phyloP scores from a whole-genome alignment of 2,888 invertebrate genomes.

The Heteromurus nitidus region DNA sequence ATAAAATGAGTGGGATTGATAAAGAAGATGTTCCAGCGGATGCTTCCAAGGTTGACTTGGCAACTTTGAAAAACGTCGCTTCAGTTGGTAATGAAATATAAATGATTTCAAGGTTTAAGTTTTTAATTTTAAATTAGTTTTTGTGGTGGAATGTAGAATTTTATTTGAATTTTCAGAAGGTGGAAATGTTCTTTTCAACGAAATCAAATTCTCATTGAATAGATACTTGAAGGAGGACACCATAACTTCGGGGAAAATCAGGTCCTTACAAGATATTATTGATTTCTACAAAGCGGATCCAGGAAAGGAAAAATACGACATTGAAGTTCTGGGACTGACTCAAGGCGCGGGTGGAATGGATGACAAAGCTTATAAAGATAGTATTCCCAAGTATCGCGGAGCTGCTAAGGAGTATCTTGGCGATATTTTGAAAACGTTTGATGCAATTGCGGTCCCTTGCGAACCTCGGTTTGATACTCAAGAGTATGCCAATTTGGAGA shows the following conservation, averaged over 20 bases:
- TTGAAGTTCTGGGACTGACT: conserved; percentile 34
- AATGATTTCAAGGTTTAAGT: neutral
- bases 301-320: conserved; percentile 54
- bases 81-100: neutral
- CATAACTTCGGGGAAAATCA: conserved; percentile 16
- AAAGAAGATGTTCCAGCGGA: neutral
- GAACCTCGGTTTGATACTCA: neutral
- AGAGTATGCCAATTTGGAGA: neutral
- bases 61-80: neutral
- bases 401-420: conserved; percentile 32
- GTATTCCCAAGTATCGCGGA: conserved; percentile 22
- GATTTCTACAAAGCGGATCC: conserved; percentile 56
- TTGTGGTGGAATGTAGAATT: conserved; percentile 41
- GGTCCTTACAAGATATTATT: conserved; percentile 58
- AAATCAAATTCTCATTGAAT: conserved; percentile 63
- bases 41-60: neutral
- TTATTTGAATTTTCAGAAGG: too few relatives aligned
- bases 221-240: conserved; percentile 49
- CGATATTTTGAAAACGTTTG: conserved; percentile 31
- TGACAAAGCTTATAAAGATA: conserved; percentile 34
- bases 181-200: too few relatives aligned
- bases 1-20: neutral
- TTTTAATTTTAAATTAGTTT: conserved; percentile 27
- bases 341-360: conserved; percentile 60
- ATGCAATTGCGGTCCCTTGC: conserved; percentile 34